These are phyloP conservation scores for Propithecus deckenii DNA, from an alignment of 2,797 vertebrate genomes.

Conservation along the genomic window DNA sequence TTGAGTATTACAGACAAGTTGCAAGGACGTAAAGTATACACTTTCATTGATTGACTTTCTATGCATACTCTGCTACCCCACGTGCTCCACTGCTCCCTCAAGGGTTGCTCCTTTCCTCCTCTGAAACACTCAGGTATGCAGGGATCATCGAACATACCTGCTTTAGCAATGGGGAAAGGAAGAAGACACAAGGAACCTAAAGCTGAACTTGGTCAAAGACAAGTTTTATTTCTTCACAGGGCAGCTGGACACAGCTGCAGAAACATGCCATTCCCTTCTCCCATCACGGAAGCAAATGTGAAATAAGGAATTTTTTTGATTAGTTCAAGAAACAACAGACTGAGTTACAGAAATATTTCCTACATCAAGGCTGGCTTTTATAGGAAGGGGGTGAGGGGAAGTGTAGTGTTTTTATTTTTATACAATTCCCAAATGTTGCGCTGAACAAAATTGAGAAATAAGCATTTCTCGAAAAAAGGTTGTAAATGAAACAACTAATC, in stretches of 20 bases:
- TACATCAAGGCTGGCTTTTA: background rate
- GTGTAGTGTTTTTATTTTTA: slow-evolving; percentile 39
- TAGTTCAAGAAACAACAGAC: slow-evolving; percentile 40
- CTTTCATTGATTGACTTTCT: background rate
- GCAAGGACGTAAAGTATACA: background rate
- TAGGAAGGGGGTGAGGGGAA: background rate
- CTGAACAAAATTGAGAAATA: slow-evolving; percentile 29
- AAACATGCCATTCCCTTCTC: background rate
- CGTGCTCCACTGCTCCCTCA: background rate
- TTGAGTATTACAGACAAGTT: background rate
- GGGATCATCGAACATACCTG: background rate
- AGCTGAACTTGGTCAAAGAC: slow-evolving; percentile 28
- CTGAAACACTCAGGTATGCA: background rate
- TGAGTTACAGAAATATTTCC: slow-evolving; percentile 31
- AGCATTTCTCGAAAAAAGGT: slow-evolving; percentile 38
- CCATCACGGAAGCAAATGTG: background rate
- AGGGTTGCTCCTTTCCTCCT: background rate
- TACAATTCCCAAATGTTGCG: slow-evolving; percentile 37
- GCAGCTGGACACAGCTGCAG: slow-evolving; percentile 61
- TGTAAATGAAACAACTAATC: slow-evolving; percentile 25
- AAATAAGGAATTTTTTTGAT: slow-evolving; percentile 42
- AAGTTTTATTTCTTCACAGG: slow-evolving; percentile 35
- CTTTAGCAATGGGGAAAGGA: background rate
- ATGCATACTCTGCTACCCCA: background rate
- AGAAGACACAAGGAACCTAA: slow-evolving; percentile 28